phyloP scores from a whole-genome alignment of 1,140 invertebrate species.

The Aphelenchoides avenae region DNA sequence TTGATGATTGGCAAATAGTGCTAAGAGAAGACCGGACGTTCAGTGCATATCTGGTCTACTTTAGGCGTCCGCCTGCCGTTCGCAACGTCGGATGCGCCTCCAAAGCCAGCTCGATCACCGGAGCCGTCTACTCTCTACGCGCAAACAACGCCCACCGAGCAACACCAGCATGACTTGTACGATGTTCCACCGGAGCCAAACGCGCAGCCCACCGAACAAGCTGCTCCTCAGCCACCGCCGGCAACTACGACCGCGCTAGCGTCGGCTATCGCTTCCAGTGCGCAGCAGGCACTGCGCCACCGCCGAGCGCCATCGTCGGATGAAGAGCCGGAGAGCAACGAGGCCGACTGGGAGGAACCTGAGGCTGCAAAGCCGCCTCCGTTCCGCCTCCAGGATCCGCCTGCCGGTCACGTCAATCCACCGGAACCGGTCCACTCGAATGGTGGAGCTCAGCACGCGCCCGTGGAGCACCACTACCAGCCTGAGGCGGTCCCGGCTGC shows the following conservation, averaged over 20 bases:
- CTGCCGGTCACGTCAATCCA: too few species aligned
- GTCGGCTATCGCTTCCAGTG: conserved; percentile 1
- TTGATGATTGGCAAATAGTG: too few species aligned
- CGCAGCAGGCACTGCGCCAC: conserved; percentile 16
- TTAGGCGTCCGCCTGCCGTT: conserved; percentile 36
- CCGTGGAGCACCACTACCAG: too few species aligned
- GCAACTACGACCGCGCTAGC: not conserved
- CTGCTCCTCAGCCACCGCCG: not conserved
- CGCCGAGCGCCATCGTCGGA: conserved; percentile 22
- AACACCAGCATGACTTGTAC: conserved; percentile 2
- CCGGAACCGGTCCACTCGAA: too few species aligned
- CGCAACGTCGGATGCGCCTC: conserved; percentile 5
- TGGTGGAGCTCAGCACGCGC: too few species aligned
- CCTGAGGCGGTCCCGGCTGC: too few species aligned
- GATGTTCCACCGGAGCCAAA: conserved; percentile 11
- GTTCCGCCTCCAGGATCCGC: too few species aligned
- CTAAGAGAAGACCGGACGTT: too few species aligned
- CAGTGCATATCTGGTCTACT: too few species aligned
- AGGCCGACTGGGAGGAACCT: conserved; percentile 11
- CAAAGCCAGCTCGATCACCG: conserved; percentile 17
- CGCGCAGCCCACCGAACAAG: too few species aligned
- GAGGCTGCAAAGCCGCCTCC: too few species aligned
- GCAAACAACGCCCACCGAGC: conserved; percentile 1
- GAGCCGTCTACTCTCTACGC: not conserved
- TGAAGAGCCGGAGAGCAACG: conserved; percentile 10